phyloP scores from a whole-genome alignment of 2,113 vertebrate species.

The Pseudorasbora parva region DNA sequence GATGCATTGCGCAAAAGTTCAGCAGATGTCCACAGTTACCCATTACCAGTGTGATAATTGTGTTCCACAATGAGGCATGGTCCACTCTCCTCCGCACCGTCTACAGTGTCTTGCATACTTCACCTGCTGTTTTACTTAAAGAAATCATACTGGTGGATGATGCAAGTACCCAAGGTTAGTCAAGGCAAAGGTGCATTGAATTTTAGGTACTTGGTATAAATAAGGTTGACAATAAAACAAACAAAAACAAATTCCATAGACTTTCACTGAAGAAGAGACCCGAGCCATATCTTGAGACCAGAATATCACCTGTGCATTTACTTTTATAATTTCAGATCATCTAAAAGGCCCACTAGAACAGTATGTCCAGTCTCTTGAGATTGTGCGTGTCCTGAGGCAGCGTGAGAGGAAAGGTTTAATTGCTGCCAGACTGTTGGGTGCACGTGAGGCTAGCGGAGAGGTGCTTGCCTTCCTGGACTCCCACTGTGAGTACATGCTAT shows the following conservation, averaged over 20 bases:
- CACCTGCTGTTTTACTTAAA: conserved; percentile 78
- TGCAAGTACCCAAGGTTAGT: conserved; percentile 78
- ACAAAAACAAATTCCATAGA: neutral
- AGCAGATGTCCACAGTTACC: conserved; percentile 78
- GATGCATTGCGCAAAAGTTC: conserved; percentile 82
- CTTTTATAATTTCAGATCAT: conserved; percentile 69
- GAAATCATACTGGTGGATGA: conserved; percentile 86
- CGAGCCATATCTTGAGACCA: neutral
- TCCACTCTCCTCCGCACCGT: conserved; percentile 79
- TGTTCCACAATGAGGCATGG: conserved; percentile 84
- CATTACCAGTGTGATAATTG: conserved; percentile 81
- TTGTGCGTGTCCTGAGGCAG: conserved; percentile 82
- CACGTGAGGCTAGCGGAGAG: conserved; percentile 77
- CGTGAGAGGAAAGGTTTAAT: conserved; percentile 81
- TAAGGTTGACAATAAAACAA: neutral
- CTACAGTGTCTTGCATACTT: conserved; percentile 82
- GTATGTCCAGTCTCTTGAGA: conserved; percentile 77
- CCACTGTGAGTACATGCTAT: conserved; percentile 81
- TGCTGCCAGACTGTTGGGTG: conserved; percentile 81
- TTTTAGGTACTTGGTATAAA: neutral
- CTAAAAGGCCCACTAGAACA: conserved; percentile 79
- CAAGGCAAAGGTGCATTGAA: neutral
- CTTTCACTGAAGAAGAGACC: neutral
- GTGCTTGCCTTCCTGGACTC: conserved; percentile 86
- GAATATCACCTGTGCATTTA: neutral